A percentile compares a stretch with the other conserved stretches of the same genome.
Evolutionary conservation across 2,888 invertebrate genomes (phyloP).

Genomic region (Chrysolina haemoptera): DNA sequence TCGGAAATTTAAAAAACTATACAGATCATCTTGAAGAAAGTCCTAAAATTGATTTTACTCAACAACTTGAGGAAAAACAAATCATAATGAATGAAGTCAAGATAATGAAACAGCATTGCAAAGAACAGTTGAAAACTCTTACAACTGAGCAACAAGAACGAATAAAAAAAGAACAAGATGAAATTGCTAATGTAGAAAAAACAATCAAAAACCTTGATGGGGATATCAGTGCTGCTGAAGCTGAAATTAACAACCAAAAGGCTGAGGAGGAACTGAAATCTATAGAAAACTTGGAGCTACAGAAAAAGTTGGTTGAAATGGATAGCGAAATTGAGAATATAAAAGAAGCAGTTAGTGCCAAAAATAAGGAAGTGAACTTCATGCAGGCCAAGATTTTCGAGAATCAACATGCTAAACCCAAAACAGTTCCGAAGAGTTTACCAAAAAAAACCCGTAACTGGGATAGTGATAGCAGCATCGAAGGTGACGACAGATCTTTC

Average conservation of each 20-base stretch:
- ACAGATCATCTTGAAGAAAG: background rate
- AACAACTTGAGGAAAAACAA: slow-evolving; percentile 1
- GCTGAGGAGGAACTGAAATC: background rate
- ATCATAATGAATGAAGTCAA: background rate
- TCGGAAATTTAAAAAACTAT: background rate
- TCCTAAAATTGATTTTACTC: background rate
- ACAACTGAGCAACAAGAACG: background rate
- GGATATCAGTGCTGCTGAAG: background rate
- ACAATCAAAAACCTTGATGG: background rate
- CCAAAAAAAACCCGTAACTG: slow-evolving; percentile 19
- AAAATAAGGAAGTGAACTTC: background rate
- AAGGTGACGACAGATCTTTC: slow-evolving; percentile 26
- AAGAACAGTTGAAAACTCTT: slow-evolving; percentile 6
- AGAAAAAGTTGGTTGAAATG: background rate
- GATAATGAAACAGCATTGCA: background rate
- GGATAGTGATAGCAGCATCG: slow-evolving; percentile 38
- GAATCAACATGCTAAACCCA: background rate
- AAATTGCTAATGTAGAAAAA: slow-evolving; percentile 2
- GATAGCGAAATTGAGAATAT: background rate
- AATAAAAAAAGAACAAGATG: slow-evolving; percentile 9
- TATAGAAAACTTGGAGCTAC: slow-evolving; percentile 3
- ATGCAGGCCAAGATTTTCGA: background rate
- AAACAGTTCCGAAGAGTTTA: background rate
- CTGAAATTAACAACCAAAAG: background rate
- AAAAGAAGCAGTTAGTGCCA: slow-evolving; percentile 1